These are phyloP conservation scores for Coendou prehensilis DNA, from an alignment of 2,797 vertebrate genomes.

Conservation along the genomic window DNA sequence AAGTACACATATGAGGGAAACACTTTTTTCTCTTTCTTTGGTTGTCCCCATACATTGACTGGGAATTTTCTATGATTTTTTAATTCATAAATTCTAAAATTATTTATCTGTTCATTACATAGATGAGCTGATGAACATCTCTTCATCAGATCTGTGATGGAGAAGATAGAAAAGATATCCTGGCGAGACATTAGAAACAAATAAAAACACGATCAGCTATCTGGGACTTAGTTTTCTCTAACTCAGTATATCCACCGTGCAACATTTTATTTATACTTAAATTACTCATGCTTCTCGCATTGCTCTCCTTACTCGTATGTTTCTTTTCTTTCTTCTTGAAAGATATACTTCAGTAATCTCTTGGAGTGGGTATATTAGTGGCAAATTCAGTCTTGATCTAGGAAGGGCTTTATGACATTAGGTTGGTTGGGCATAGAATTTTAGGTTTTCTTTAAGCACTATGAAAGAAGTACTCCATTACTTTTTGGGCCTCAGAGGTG, in stretches of 20 bases:
- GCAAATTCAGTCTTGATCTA: background rate
- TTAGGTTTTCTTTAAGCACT: background rate
- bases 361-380: background rate
- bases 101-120: background rate
- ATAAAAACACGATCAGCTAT: background rate
- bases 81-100: background rate
- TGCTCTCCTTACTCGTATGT: background rate
- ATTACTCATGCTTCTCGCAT: slow-evolving; percentile 3
- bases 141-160: background rate
- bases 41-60: background rate
- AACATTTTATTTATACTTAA: background rate
- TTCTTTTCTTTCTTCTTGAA: background rate
- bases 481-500: background rate
- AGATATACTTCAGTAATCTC: background rate
- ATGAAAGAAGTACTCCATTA: background rate
- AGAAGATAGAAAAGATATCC: background rate
- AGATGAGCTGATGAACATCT: background rate
- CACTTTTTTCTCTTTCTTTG: background rate
- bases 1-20: background rate
- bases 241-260: background rate
- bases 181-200: background rate
- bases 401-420: background rate
- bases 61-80: background rate
- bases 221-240: background rate
- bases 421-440: background rate